A percentile compares a stretch with the other conserved stretches of the same genome.
Evolutionary conservation across 2,888 invertebrate genomes (phyloP).

Genomic region (Andrena trimmerana): DNA sequence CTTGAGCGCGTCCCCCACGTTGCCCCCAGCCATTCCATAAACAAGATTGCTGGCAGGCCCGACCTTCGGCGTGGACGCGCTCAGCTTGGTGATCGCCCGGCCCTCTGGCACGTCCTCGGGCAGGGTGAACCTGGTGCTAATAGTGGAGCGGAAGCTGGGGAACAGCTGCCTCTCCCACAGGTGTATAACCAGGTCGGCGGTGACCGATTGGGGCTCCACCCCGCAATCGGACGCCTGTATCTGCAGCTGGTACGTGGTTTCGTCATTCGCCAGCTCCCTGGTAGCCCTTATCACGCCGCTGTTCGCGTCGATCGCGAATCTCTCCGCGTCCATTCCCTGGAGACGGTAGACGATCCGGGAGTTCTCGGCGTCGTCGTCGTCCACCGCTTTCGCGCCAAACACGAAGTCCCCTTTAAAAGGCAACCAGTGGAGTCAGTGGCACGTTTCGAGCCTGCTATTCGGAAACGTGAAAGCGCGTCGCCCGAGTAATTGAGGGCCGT

Average conservation of each 20-base stretch:
- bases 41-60: conserved; percentile 90
- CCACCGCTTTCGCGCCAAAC: conserved; percentile 94
- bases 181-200: conserved; percentile 91
- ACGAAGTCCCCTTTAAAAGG: conserved; percentile 89
- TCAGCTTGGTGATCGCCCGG: conserved; percentile 91
- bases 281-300: conserved; percentile 95
- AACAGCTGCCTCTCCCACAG: conserved; percentile 92
- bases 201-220: conserved; percentile 88
- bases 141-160: conserved; percentile 91
- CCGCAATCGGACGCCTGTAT: conserved; percentile 95
- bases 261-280: conserved; percentile 88
- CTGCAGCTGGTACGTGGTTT: conserved; percentile 89
- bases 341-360: conserved; percentile 93
- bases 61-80: conserved; percentile 92
- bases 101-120: conserved; percentile 93
- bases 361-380: conserved; percentile 93
- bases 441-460: not conserved
- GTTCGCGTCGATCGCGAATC: conserved; percentile 91
- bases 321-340: conserved; percentile 91
- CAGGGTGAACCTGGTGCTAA: conserved; percentile 91
- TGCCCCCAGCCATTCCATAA: conserved; percentile 97
- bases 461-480: too few relatives aligned
- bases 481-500: too few relatives aligned
- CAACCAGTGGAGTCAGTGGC: not conserved
- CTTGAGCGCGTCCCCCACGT: conserved; percentile 93